Evolutionary conservation across 2,888 invertebrate species (phyloP).

Genomic region (Xanthia togata): DNA sequence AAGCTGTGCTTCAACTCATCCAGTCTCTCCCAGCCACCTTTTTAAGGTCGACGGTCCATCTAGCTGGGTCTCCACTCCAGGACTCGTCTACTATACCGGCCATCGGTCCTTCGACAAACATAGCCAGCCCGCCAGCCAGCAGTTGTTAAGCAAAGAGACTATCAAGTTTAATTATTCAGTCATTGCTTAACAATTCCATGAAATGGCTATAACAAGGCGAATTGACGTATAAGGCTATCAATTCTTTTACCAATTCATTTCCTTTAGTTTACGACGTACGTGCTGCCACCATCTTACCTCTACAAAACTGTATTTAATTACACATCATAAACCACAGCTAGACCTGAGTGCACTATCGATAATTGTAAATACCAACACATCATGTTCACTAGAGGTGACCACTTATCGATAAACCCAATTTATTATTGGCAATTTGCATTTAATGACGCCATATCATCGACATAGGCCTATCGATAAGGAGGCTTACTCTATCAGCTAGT

Average conservation of each 20-base stretch:
- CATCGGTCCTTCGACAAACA: too few relatives aligned
- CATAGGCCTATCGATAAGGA: conserved; percentile 37
- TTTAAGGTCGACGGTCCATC: too few relatives aligned
- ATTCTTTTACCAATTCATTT: too few relatives aligned
- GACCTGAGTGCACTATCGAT: conserved; percentile 33
- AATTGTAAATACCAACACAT: conserved; percentile 32
- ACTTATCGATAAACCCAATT: conserved; percentile 39
- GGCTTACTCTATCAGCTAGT: conserved; percentile 25
- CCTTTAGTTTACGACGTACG: too few relatives aligned
- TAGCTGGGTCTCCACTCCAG: too few relatives aligned
- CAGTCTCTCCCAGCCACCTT: too few relatives aligned
- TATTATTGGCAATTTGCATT: conserved; percentile 39
- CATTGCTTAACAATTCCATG: background rate
- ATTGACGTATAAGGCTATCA: background rate
- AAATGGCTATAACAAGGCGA: background rate
- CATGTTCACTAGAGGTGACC: conserved; percentile 48
- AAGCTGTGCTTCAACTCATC: background rate
- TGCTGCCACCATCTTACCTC: background rate
- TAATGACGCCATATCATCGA: conserved; percentile 40
- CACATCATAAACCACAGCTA: conserved; percentile 19
- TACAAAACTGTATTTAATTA: background rate
- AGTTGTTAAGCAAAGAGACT: too few relatives aligned
- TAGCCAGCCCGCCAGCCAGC: too few relatives aligned
- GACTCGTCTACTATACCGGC: too few relatives aligned
- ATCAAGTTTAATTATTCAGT: too few relatives aligned